A percentile compares a stretch with the other conserved stretches of the same genome.
These are phyloP conservation scores for human DNA, from an alignment of 2,113 vertebrate species.

Conservation along the genomic window DNA sequence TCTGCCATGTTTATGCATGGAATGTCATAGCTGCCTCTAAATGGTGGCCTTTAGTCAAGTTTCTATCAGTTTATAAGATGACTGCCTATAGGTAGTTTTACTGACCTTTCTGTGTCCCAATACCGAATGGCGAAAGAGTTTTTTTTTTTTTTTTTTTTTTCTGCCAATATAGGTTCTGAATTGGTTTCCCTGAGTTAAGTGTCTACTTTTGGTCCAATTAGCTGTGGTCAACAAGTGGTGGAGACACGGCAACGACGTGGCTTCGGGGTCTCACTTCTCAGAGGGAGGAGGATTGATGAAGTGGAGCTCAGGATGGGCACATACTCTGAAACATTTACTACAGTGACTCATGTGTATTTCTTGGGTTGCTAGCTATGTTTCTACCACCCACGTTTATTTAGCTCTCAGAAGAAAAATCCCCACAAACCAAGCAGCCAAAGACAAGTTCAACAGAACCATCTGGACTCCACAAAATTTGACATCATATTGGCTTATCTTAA, in stretches of 20 bases:
- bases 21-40: neutral
- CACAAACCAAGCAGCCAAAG: constrained; percentile 46
- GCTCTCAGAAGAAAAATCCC: constrained; percentile 6
- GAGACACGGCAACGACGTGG: neutral
- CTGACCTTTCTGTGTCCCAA: neutral
- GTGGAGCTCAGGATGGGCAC: neutral
- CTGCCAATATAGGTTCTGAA: neutral
- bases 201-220: constrained; percentile 19
- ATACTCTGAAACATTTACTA: constrained; percentile 24
- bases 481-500: constrained; percentile 53
- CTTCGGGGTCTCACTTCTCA: neutral
- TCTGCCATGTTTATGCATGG: neutral
- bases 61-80: neutral
- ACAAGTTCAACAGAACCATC: constrained; percentile 58
- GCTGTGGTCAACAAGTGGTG: neutral
- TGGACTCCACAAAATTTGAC: constrained; percentile 52
- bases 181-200: neutral
- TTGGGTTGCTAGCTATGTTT: neutral
- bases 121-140: neutral
- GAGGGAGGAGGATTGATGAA: neutral
- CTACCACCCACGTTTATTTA: constrained; percentile 33
- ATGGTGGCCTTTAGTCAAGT: neutral
- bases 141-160: neutral
- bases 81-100: neutral
- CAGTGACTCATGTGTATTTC: neutral